Conservation (phyloP, 1,140 invertebrate genomes). For the Hypsibius dujardini region DNA sequence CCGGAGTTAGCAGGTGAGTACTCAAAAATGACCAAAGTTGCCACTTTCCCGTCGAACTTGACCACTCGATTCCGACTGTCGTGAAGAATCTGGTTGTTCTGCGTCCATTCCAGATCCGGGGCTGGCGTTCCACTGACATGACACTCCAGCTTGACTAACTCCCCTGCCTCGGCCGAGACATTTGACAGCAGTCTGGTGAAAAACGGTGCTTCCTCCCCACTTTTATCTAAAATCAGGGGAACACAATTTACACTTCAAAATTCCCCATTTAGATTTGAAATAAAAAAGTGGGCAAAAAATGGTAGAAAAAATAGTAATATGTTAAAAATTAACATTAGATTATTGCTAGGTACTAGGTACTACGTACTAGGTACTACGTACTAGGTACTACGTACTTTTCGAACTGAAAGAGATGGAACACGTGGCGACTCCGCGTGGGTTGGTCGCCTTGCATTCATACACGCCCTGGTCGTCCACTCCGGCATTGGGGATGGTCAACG, state of each 20-base stretch:
- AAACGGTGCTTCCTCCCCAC: not conserved
- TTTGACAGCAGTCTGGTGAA: not conserved
- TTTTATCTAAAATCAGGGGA: not conserved
- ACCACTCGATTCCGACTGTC: slow-evolving; percentile 9
- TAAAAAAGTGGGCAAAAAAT: too few relatives aligned
- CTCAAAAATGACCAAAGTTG: slow-evolving; percentile 18
- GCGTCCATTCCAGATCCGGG: slow-evolving; percentile 1
- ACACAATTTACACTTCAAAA: not conserved
- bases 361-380: too few relatives aligned
- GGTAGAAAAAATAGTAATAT: too few relatives aligned
- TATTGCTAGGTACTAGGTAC: too few relatives aligned
- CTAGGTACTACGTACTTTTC: not conserved
- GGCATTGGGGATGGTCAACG: not conserved
- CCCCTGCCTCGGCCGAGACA: not conserved
- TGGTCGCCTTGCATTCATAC: slow-evolving; percentile 30
- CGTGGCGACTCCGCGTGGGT: slow-evolving; percentile 22
- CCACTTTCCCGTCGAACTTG: slow-evolving; percentile 13
- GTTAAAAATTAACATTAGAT: too few relatives aligned
- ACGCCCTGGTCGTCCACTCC: slow-evolving; percentile 3
- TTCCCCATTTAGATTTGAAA: too few relatives aligned
- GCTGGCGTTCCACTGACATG: slow-evolving; percentile 6
- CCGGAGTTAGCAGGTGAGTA: slow-evolving; percentile 1
- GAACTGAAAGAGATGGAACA: slow-evolving; percentile 4
- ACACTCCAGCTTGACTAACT: slow-evolving; percentile 16
- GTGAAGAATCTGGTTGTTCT: not conserved